Percentiles rank a stretch among this genome's conserved stretches.
Conservation (phyloP, 2,888 invertebrate species). For the Eristalis tenax region DNA sequence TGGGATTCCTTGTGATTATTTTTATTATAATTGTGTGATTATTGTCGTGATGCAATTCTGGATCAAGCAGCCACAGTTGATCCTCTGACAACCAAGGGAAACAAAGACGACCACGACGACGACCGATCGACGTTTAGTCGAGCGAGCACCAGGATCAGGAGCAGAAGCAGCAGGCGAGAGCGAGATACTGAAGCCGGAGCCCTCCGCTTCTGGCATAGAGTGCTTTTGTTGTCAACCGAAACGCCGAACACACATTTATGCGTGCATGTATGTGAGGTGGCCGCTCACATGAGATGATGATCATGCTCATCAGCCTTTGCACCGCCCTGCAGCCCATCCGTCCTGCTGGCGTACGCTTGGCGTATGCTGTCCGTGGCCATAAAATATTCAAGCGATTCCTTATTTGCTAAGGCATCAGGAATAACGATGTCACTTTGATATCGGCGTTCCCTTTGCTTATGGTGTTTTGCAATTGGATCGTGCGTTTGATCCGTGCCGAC, state of each 20-base stretch:
- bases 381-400: slow-evolving; percentile 74
- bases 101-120: slow-evolving; percentile 48
- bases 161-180: slow-evolving; percentile 57
- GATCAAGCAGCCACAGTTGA: slow-evolving; percentile 70
- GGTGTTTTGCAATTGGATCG: slow-evolving; percentile 71
- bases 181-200: slow-evolving; percentile 72
- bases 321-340: slow-evolving; percentile 59
- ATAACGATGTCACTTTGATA: slow-evolving; percentile 72
- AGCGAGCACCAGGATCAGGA: slow-evolving; percentile 18
- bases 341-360: slow-evolving; percentile 74
- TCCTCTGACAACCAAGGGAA: slow-evolving; percentile 67
- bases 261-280: slow-evolving; percentile 53
- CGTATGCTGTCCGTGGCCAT: slow-evolving; percentile 74
- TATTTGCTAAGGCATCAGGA: slow-evolving; percentile 73
- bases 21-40: slow-evolving; percentile 79
- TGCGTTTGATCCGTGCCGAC: slow-evolving; percentile 65
- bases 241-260: slow-evolving; percentile 65
- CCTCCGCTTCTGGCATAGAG: slow-evolving; percentile 68
- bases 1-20: slow-evolving; percentile 76
- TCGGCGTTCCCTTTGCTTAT: slow-evolving; percentile 69
- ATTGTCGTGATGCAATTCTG: slow-evolving; percentile 77
- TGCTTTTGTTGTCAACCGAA: slow-evolving; percentile 68
- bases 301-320: slow-evolving; percentile 73
- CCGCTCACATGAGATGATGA: slow-evolving; percentile 66
- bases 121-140: slow-evolving; percentile 71